Percentiles rank a stretch among this genome's conserved stretches.
These are phyloP conservation scores for Daphoenositta chrysoptera DNA, from an alignment of 2,113 vertebrate genomes.

Conservation along the genomic window DNA sequence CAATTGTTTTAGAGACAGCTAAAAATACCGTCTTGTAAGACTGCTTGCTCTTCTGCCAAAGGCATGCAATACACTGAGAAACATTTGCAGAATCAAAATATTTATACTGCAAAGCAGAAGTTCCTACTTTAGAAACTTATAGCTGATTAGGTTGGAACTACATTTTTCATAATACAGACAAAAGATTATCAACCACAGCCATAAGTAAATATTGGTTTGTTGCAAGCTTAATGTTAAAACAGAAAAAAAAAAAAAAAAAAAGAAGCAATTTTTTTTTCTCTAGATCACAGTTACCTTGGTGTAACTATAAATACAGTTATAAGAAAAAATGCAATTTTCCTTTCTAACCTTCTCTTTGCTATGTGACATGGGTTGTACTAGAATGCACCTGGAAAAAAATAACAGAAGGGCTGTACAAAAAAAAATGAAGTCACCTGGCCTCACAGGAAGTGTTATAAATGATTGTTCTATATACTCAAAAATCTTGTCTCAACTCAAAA, in stretches of 20 bases:
- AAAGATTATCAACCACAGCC: background rate
- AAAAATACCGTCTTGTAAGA: slow-evolving; percentile 3
- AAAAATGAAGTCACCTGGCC: background rate
- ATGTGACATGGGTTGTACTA: background rate
- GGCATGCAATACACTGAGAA: background rate
- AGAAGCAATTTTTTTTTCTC: background rate
- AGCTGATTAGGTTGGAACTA: background rate
- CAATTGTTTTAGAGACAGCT: background rate
- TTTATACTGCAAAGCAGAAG: background rate
- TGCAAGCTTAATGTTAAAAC: background rate
- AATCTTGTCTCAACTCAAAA: background rate
- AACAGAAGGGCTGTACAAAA: background rate
- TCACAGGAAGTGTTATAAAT: background rate
- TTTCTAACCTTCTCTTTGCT: background rate
- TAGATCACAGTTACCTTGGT: background rate
- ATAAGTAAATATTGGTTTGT: background rate
- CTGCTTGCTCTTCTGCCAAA: background rate
- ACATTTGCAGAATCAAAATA: background rate
- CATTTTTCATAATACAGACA: background rate
- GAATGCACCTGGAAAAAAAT: background rate
- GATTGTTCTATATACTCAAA: background rate
- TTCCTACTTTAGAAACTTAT: background rate
- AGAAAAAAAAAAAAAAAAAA: background rate
- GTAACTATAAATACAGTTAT: background rate
- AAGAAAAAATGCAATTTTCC: background rate